Base-by-base conservation (phyloP, 2,797 vertebrate species). In the Acanthurus leucopareius region DNA sequence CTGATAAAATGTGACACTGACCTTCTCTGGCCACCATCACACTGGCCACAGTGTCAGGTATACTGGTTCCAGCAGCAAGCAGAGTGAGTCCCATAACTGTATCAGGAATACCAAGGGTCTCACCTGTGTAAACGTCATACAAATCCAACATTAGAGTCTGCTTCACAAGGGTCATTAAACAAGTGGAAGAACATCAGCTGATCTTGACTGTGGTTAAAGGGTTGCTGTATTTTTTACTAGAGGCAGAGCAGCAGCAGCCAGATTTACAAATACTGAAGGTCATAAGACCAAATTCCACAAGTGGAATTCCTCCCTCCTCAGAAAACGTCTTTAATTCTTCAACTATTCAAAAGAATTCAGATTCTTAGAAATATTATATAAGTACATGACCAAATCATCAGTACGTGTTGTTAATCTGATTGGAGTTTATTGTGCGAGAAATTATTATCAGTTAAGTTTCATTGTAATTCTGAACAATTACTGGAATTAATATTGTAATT, bases 41-140 rank as follows among this genome's bases (percentile, higher is more conserved):
- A 17, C 98, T 99, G 83, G 97, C 95, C 16, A 99, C 88, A 0
- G 98, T 99, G 91, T 99, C 98, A 9, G 98, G 98, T 89, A 99
- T 97, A 72, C 98, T 99, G 81, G 98, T 99, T 82, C 98, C 98
- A 79, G 97, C 97, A 79, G 98, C 98, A 10, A 99, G 90, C 75
- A 99, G 87, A 9, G 98, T 99, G 68, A 99, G 97, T 52, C 98
- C 98, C 98, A 99, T 99, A 28, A 99, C 94, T 9, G 97, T 98
- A 51, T 99, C 98, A 17, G 98, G 98, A 73, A 99, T 97, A 71
- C 88, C 93, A 52, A 99, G 91, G 0, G 97, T 99, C 92, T 97
- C 97, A 28, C 98, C 98, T 99, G 88, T 58, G 65, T 35, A 38
- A 63, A 86, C 28, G 80, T 0, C 67, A 69, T 7, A 11, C 14